Evolutionary conservation across 1,140 invertebrate genomes (phyloP).

Genomic region (Chlorops oryzae): DNA sequence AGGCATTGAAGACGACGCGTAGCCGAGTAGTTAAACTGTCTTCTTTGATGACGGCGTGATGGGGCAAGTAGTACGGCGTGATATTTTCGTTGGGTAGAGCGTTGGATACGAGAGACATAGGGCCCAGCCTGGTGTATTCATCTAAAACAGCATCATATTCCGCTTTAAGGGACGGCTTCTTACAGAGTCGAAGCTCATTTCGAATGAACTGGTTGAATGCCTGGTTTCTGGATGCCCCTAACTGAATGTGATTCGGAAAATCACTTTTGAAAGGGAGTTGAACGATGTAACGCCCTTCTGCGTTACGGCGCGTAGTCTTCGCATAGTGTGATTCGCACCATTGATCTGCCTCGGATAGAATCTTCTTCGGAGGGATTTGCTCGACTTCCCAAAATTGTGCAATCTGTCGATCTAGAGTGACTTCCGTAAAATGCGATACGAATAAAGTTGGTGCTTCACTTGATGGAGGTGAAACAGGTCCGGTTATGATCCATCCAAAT

Average conservation of each 20-base stretch:
- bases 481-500: too few relatives aligned
- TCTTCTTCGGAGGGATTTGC: neutral
- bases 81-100: too few relatives aligned
- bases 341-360: neutral
- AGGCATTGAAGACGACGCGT: conserved; percentile 30
- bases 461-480: too few relatives aligned
- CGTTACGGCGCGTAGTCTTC: neutral
- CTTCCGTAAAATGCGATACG: too few relatives aligned
- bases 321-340: neutral
- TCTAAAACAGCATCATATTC: conserved; percentile 5
- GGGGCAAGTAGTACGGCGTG: conserved; percentile 11
- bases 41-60: conserved; percentile 7
- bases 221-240: neutral
- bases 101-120: too few relatives aligned
- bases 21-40: conserved; percentile 22
- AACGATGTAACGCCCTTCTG: neutral
- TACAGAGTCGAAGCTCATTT: neutral
- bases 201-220: neutral
- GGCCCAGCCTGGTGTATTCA: conserved; percentile 9
- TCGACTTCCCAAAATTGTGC: conserved; percentile 10
- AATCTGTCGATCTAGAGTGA: too few relatives aligned
- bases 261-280: conserved; percentile 6
- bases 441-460: too few relatives aligned
- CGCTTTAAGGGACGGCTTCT: neutral
- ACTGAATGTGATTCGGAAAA: too few relatives aligned